Conservation (phyloP, 2,888 invertebrate species). For the Zhuqinia jingwanae region DNA sequence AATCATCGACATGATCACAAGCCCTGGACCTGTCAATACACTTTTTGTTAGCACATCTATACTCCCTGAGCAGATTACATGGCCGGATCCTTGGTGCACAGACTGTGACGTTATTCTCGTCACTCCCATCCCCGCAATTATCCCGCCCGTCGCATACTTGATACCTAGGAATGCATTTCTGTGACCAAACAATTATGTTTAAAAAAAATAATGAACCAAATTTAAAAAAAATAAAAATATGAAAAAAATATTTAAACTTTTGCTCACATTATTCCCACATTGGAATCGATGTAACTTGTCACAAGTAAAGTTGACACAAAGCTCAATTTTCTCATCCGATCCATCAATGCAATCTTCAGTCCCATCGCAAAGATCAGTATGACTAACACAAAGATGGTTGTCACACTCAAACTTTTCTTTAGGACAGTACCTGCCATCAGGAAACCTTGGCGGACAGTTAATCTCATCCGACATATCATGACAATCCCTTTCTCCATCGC, state of each 20-base stretch:
- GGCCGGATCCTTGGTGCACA: constrained; percentile 89
- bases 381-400: constrained; percentile 95
- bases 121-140: constrained; percentile 90
- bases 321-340: constrained; percentile 82
- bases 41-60: constrained; percentile 92
- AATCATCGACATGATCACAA: constrained; percentile 93
- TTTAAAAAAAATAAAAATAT: too few species aligned
- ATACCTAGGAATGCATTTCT: constrained; percentile 83
- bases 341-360: constrained; percentile 93
- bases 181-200: too few species aligned
- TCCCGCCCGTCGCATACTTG: constrained; percentile 95
- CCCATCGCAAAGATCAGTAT: constrained; percentile 95
- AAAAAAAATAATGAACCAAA: too few species aligned
- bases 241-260: too few species aligned
- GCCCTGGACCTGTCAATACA: constrained; percentile 90
- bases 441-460: constrained; percentile 93
- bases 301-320: constrained; percentile 87
- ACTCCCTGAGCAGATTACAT: constrained; percentile 90
- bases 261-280: constrained; percentile 87
- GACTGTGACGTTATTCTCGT: constrained; percentile 96
- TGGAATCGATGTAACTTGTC: constrained; percentile 92
- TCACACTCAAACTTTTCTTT: constrained; percentile 94
- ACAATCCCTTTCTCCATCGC: constrained; percentile 77
- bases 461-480: constrained; percentile 80
- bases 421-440: constrained; percentile 93